Conservation (phyloP, 2,797 vertebrate genomes). For the Macropodus opercularis region DNA sequence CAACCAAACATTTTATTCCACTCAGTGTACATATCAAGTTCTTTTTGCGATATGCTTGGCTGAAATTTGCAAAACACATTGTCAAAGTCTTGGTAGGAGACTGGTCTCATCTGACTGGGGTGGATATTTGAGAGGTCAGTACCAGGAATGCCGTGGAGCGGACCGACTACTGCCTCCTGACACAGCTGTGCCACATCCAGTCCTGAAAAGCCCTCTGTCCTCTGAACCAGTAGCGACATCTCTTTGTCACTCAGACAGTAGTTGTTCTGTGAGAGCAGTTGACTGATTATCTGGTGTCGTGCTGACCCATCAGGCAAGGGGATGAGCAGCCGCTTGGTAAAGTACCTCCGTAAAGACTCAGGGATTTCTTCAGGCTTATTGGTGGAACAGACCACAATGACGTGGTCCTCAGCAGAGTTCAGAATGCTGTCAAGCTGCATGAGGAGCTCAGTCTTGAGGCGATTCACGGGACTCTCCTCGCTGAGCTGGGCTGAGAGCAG, state of each 20-base stretch:
- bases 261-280: conserved; percentile 99
- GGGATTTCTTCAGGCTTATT: conserved; percentile 99
- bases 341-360: conserved; percentile 97
- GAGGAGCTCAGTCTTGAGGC: conserved; percentile 96
- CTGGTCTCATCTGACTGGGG: conserved; percentile 93
- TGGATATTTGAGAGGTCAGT: conserved; percentile 94
- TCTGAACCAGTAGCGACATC: conserved; percentile 96
- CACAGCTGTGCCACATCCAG: conserved; percentile 95
- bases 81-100: conserved; percentile 99
- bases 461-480: conserved; percentile 93
- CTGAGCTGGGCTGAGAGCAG: conserved; percentile 91
- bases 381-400: conserved; percentile 97
- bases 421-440: conserved; percentile 96
- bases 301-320: conserved; percentile 95
- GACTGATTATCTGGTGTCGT: conserved; percentile 99
- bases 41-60: conserved; percentile 99
- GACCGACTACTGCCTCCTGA: conserved; percentile 94
- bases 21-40: conserved; percentile 98
- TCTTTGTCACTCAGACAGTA: conserved; percentile 99
- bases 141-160: conserved; percentile 92
- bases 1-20: conserved; percentile 99
- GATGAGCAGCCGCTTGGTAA: conserved; percentile 97
- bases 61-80: conserved; percentile 99
- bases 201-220: conserved; percentile 98
- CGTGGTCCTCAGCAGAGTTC: conserved; percentile 94